A percentile compares a stretch with the other conserved stretches of the same genome.
Conservation (phyloP, 2,888 invertebrate genomes). For the Diaphora mendica region DNA sequence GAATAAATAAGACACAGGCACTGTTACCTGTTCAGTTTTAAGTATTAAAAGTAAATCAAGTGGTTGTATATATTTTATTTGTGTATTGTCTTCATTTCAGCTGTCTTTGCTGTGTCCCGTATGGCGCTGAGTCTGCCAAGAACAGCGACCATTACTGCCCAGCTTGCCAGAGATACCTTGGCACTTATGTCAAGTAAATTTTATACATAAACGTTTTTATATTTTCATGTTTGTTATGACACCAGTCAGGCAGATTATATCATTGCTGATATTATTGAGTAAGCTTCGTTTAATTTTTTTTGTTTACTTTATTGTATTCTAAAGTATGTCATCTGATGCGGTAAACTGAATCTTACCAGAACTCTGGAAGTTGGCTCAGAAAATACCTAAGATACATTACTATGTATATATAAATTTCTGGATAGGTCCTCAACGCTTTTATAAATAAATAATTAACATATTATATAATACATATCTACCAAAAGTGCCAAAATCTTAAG, state of each 20-base stretch:
- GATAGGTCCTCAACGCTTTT: background rate
- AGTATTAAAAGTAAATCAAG: background rate
- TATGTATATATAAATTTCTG: background rate
- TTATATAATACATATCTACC: background rate
- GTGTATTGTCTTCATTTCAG: slow-evolving; percentile 47
- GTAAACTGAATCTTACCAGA: background rate
- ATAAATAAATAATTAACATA: background rate
- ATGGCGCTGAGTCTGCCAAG: slow-evolving; percentile 66
- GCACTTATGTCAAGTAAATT: slow-evolving; percentile 68
- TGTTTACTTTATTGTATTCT: background rate
- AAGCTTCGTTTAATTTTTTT: background rate
- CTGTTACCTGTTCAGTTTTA: background rate
- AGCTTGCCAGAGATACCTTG: slow-evolving; percentile 70
- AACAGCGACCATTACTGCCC: slow-evolving; percentile 79
- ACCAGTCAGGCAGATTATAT: background rate
- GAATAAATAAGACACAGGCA: no score
- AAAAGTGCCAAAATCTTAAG: background rate
- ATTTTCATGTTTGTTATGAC: slow-evolving; percentile 1
- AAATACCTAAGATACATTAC: background rate
- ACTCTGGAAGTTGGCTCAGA: background rate
- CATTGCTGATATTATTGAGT: background rate
- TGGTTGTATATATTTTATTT: background rate
- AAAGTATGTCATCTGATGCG: background rate
- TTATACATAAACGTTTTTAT: background rate
- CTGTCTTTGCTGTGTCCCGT: slow-evolving; percentile 73